Base-by-base conservation (phyloP, 2,113 vertebrate species). In the Apodemus sylvaticus region DNA sequence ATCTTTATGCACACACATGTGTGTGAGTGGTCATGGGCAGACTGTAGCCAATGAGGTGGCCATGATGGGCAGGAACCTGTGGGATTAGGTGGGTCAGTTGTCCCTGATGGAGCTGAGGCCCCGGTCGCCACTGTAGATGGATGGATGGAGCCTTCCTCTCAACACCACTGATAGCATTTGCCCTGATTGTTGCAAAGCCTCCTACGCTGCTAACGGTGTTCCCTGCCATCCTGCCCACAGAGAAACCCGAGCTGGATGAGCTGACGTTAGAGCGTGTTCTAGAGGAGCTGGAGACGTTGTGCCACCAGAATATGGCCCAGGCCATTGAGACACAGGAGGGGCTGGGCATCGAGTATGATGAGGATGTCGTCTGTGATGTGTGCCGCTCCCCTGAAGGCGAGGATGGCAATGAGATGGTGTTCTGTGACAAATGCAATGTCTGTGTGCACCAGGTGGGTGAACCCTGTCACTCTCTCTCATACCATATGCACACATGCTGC, bases 331-430 rank as follows among this genome's bases (percentile, higher is more conserved):
- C 99, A 0, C 99, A 99, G 98, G 99, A 99, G 97, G 99, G 99
- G 1, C 98, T 99, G 94, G 99, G 99, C 97, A 99, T 99, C 16
- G 99, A 99, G 98, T 99, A 99, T 0, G 99, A 99, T 0, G 99
- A 99, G 98, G 99, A 99, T 0, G 99, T 99, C 68, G 99, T 99
- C 96, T 99, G 99, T 3, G 99, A 99, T 3, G 99, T 99, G 60
- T 99, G 99, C 98, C 99, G 99, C 96, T 99, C 99, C 17, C 99
- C 99, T 0, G 99, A 99, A 98, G 99, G 99, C 0, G 99, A 99
- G 97, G 99, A 99, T 3, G 99, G 99, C 97, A 99, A 99, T 9
- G 99, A 99, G 98, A 99, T 99, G 99, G 99, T 99, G 70, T 99
- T 99, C 96, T 99, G 99, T 58, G 99, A 99, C 99, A 99, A 99